phyloP scores from a whole-genome alignment of 2,888 invertebrate species.

The Gortyna flavago region DNA sequence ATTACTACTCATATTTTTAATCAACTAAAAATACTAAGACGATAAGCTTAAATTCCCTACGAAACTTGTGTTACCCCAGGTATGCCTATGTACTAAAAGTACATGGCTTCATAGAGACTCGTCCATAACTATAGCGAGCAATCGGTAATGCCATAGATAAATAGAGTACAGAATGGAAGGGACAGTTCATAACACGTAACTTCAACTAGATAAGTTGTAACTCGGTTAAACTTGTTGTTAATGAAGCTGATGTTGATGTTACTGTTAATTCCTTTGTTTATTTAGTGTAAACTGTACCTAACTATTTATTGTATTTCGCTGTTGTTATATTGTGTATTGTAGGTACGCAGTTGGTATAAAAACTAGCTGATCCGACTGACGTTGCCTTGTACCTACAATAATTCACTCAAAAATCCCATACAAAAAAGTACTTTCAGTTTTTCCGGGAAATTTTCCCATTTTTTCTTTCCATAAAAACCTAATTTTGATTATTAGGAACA shows the following conservation, averaged over 20 bases:
- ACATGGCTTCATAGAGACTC: constrained; percentile 48
- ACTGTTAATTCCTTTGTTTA: constrained; percentile 26
- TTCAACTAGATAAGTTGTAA: constrained; percentile 74
- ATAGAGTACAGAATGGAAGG: constrained; percentile 62
- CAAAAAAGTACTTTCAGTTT: background rate
- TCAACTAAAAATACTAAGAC: constrained; percentile 10
- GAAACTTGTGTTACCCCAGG: constrained; percentile 16
- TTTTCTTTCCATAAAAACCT: background rate
- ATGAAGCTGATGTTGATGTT: constrained; percentile 72
- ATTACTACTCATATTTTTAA: background rate
- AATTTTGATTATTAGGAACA: background rate
- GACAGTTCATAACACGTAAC: constrained; percentile 68
- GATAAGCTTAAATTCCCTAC: background rate
- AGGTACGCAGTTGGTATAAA: too few relatives aligned
- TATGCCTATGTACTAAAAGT: constrained; percentile 35
- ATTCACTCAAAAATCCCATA: background rate
- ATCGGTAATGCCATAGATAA: constrained; percentile 50
- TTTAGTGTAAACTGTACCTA: background rate
- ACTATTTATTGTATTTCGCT: background rate
- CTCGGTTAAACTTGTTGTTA: constrained; percentile 73
- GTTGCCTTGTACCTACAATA: background rate
- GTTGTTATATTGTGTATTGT: too few relatives aligned
- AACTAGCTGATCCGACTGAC: background rate
- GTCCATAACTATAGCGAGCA: constrained; percentile 44
- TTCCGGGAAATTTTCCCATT: background rate